Percentiles rank a stretch among this genome's conserved stretches.
phyloP scores from a whole-genome alignment of 2,888 invertebrate genomes.

The Orthonychiurus folsomi region DNA sequence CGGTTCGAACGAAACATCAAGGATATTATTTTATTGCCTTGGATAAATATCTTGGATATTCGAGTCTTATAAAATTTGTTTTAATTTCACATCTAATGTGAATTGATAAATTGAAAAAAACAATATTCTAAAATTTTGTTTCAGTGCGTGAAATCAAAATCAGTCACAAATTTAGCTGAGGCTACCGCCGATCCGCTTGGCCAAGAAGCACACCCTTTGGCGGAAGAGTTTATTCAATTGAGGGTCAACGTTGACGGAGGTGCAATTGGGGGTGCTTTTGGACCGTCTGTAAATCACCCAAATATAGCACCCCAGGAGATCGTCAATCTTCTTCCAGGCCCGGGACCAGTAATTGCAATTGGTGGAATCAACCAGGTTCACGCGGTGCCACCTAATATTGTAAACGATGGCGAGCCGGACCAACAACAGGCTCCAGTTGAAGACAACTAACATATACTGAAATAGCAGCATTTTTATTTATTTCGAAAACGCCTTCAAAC shows the following conservation, averaged over 20 bases:
- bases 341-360: background rate
- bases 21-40: slow-evolving; percentile 4
- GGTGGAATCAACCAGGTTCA: background rate
- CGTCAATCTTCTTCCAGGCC: background rate
- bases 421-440: too few relatives aligned
- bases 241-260: background rate
- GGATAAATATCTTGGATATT: slow-evolving; percentile 1
- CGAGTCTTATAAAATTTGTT: too few relatives aligned
- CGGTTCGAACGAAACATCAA: background rate
- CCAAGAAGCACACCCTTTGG: slow-evolving; percentile 3
- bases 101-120: background rate
- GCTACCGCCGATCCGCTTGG: slow-evolving; percentile 77
- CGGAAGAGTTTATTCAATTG: background rate
- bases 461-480: too few relatives aligned
- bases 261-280: background rate
- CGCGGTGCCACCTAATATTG: background rate
- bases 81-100: background rate
- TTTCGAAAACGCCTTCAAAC: too few relatives aligned
- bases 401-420: too few relatives aligned
- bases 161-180: slow-evolving; percentile 86
- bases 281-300: background rate
- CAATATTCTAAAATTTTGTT: slow-evolving; percentile 9
- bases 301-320: slow-evolving; percentile 1
- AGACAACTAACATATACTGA: too few relatives aligned
- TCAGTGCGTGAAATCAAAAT: slow-evolving; percentile 95